Conservation (phyloP, 2,113 vertebrate genomes). For the Sylvia atricapilla region DNA sequence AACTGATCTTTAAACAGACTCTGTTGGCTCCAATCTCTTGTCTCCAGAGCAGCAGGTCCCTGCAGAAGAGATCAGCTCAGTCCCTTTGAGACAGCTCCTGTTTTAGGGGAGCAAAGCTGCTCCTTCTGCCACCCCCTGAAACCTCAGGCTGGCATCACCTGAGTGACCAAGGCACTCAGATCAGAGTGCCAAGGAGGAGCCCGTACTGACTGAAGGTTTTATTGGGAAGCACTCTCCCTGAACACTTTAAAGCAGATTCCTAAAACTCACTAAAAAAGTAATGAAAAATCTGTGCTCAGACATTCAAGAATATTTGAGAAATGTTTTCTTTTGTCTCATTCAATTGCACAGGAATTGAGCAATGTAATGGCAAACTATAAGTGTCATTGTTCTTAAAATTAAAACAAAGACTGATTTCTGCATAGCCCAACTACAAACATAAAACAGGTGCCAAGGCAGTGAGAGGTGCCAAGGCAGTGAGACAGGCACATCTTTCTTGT, state of each 20-base stretch:
- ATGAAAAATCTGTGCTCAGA: not conserved
- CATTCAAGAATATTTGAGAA: not conserved
- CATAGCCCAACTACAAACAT: not conserved
- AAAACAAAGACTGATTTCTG: not conserved
- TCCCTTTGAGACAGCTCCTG: not conserved
- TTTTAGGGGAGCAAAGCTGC: not conserved
- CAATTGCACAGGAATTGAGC: not conserved
- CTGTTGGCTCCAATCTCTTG: not conserved
- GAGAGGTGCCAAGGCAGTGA: not conserved
- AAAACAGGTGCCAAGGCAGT: not conserved
- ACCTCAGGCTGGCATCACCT: not conserved
- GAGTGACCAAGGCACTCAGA: not conserved
- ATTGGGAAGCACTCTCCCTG: not conserved
- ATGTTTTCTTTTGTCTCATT: not conserved
- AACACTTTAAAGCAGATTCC: not conserved
- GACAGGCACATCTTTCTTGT: not conserved
- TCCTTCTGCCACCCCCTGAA: not conserved
- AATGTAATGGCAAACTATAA: not conserved
- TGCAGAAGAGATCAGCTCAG: not conserved
- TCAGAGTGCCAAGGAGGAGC: not conserved
- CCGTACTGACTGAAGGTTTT: not conserved
- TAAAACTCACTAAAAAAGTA: not conserved
- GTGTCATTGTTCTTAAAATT: not conserved
- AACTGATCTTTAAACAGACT: not conserved
- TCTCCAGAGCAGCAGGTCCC: not conserved